Evolutionary conservation across 2,797 vertebrate genomes (phyloP), one percentile per base, ranked within the genome.

Genomic region (Ctenochaetus hawaiiensis): DNA sequence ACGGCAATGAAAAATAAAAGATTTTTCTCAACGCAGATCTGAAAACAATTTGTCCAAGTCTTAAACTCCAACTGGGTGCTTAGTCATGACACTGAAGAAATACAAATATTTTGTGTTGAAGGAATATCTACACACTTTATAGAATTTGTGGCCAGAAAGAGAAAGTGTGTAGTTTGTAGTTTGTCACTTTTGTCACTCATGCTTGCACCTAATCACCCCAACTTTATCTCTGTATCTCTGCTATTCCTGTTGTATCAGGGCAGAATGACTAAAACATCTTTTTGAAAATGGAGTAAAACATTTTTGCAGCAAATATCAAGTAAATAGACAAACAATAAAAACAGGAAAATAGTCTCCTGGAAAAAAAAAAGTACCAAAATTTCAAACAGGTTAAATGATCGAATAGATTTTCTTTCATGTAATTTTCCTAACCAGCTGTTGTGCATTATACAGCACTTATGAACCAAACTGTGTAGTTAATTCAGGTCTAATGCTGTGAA

Each of bases 21-120:
- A 65, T 57, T 57, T 13, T 51, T 71, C 22, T 37, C 7, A 51
- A 51, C 51, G 26, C 39, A 41, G 39, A 41, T 54, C 13, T 63
- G 2, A 52, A 44, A 22, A 57, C 11, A 41, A 41, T 12, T 41
- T 11, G 39, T 41, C 39, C 8, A 41, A 41, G 10, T 41, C 39
- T 41, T 41, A 41, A 41, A 41, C 10, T 41, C 10, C 8, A 41
- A 41, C 39, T 41, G 30, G 30, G 6, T 34, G 30, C 30, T 30
- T 30, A 30, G 8, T 41, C 39, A 11, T 41, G 39, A 41, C 39
- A 41, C 39, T 10, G 39, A 41, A 41, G 39, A 41, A 41, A 12
- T 2, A 41, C 8, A 41, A 12, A 12, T 12, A 41, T 41, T 41
- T 9, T 12, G 2, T 41, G 11, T 12, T 9, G 11, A 41, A 41